These are phyloP conservation scores for Vanessa cardui DNA, from an alignment of 2,888 invertebrate genomes.

Conservation along the genomic window DNA sequence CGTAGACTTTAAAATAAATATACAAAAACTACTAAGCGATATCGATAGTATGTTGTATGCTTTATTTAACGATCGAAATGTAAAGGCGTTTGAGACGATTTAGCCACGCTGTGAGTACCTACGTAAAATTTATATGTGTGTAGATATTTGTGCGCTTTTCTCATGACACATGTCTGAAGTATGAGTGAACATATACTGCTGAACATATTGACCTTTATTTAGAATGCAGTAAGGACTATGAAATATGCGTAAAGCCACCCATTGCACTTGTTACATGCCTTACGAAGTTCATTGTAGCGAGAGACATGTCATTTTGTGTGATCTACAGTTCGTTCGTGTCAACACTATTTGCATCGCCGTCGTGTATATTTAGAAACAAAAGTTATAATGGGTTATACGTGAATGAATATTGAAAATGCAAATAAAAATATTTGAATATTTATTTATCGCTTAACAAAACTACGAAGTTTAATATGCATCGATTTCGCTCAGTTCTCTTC, in stretches of 20 bases:
- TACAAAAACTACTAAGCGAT: not conserved
- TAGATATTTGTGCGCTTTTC: slow-evolving; percentile 14
- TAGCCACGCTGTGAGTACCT: no score
- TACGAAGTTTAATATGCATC: not conserved
- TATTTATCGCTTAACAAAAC: no score
- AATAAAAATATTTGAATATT: not conserved
- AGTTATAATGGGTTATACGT: not conserved
- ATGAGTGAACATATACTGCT: not conserved
- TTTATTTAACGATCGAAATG: not conserved
- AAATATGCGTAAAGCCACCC: not conserved
- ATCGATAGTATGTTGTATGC: not conserved
- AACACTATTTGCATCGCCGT: not conserved
- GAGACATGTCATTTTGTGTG: slow-evolving; percentile 10
- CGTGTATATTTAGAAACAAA: not conserved
- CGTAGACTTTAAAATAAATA: not conserved
- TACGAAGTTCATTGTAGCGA: slow-evolving; percentile 11
- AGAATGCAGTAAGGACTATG: slow-evolving; percentile 4
- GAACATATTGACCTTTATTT: slow-evolving; percentile 9
- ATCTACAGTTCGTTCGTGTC: slow-evolving; percentile 13
- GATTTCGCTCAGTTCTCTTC: not conserved
- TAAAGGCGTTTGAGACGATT: not conserved
- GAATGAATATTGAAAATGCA: slow-evolving; percentile 6
- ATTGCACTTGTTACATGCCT: not conserved
- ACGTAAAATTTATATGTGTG: not conserved
- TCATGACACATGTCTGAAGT: slow-evolving; percentile 18